Percentiles rank a stretch among this genome's conserved stretches.
Evolutionary conservation across 1,140 invertebrate species (phyloP).

Genomic region (Camponotus floridanus): DNA sequence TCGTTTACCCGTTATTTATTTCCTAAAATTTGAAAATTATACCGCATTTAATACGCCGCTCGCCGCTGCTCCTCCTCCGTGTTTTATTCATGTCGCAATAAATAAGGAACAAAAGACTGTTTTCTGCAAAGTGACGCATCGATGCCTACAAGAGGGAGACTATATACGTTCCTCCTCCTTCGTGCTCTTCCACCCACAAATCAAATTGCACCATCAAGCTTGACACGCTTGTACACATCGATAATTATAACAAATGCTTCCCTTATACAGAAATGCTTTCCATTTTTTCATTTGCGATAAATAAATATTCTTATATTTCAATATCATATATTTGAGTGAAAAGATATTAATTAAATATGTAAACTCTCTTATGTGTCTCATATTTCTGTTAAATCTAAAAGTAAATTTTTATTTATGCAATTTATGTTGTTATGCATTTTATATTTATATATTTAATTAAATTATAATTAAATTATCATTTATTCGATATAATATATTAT

Average conservation of each 20-base stretch:
- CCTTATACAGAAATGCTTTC: not conserved
- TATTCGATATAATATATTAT: no score
- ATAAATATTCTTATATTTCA: not conserved
- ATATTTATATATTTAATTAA: not conserved
- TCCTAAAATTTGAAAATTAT: constrained; percentile 86
- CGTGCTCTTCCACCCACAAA: constrained; percentile 32
- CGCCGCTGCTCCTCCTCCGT: constrained; percentile 69
- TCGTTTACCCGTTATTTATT: constrained; percentile 86
- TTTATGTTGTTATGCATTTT: not conserved
- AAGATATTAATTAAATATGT: not conserved
- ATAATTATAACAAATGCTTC: constrained; percentile 33
- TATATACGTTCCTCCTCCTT: not conserved
- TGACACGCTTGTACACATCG: not conserved
- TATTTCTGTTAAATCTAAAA: not conserved
- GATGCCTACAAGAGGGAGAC: constrained; percentile 53
- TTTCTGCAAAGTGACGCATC: constrained; percentile 78
- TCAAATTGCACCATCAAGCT: constrained; percentile 19
- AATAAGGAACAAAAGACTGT: constrained; percentile 83
- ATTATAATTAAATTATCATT: no score
- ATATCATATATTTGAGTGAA: not conserved
- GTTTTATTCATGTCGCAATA: constrained; percentile 86
- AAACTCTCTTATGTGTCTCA: not conserved
- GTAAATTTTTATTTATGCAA: not conserved
- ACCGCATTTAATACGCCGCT: constrained; percentile 84
- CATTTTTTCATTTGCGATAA: not conserved